A percentile compares a stretch with the other conserved stretches of the same genome.
Evolutionary conservation across 2,113 vertebrate genomes (phyloP).

Genomic region (cat (Felis catus)): DNA sequence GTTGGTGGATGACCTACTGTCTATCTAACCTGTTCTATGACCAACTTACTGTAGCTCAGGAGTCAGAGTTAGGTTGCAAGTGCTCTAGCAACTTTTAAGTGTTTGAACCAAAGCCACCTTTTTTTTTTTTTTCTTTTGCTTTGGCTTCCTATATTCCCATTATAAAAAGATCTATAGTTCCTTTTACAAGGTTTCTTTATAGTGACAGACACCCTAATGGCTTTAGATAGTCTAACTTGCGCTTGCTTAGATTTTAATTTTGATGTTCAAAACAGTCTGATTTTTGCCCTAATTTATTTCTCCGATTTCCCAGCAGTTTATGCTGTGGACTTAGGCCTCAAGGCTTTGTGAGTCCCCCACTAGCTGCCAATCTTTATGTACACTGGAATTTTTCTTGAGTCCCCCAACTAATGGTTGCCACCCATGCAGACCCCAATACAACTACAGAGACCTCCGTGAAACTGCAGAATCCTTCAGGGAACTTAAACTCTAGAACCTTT

Average conservation of each 20-base stretch:
- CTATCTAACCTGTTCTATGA: not conserved
- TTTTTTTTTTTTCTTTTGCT: not conserved
- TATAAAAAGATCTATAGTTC: not conserved
- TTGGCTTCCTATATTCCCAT: not conserved
- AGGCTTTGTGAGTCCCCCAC: not conserved
- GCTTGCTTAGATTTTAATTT: not conserved
- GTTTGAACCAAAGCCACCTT: not conserved
- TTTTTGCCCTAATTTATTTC: not conserved
- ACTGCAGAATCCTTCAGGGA: not conserved
- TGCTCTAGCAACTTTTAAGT: not conserved
- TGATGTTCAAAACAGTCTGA: not conserved
- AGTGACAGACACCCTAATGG: not conserved
- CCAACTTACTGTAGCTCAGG: not conserved
- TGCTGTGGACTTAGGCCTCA: not conserved
- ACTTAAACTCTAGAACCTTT: not conserved
- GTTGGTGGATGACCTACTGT: not conserved
- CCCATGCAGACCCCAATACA: too few species aligned
- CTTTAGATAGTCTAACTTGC: not conserved
- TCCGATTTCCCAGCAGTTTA: not conserved
- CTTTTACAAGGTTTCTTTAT: not conserved
- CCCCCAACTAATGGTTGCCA: not conserved
- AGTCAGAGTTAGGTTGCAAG: not conserved
- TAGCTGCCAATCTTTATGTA: not conserved
- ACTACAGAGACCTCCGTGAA: not conserved
- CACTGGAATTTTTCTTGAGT: not conserved